Base-by-base conservation (phyloP, 2,797 vertebrate genomes). In the Chaunax sp. region DNA sequence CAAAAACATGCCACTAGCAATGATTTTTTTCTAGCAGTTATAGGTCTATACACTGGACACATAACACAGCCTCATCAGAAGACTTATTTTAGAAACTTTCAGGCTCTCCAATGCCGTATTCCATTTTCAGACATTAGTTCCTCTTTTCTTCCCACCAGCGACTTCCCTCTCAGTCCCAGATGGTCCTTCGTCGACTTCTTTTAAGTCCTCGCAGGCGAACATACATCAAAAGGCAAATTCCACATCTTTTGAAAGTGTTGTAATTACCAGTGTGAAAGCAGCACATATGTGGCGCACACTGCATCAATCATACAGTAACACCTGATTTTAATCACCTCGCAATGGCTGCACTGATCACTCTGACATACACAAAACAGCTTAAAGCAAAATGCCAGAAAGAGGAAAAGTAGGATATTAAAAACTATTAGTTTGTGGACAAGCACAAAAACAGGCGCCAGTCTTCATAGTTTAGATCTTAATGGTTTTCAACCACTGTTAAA, bases 151-250 rank as follows among this genome's bases (percentile, higher is more conserved):
- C 72, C 69, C 65, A 55, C 26, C 64, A 71, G 75, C 45, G 11
- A 72, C 69, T 78, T 75, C 80, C 69, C 74, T 74, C 72, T 67
- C 64, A 60, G 59, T 65, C 67, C 89, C 91, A 92, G 78, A 91
- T 89, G 88, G 78, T 70, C 44, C 61, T 73, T 40, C 15, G 22
- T 75, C 44, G 66, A 74, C 57, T 69, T 78, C 85, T 88, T 90
- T 72, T 90, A 89, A 89, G 81, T 75, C 77, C 56, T 77, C 0
- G 57, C 69, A 72, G 75, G 76, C 68, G 5, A 80, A 62, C 64
- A 38, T 50, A 91, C 89, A 90, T 93, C 92, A 93, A 92, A 93
- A 78, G 81, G 69, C 50, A 14, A 87, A 81, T 82, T 87, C 84
- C 73, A 75, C 72, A 66, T 89, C 88, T 89, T 72, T 87, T 88